A percentile compares a stretch with the other conserved stretches of the same genome.
phyloP scores from a whole-genome alignment of 2,888 invertebrate species.

The Leptura quadrifasciata region DNA sequence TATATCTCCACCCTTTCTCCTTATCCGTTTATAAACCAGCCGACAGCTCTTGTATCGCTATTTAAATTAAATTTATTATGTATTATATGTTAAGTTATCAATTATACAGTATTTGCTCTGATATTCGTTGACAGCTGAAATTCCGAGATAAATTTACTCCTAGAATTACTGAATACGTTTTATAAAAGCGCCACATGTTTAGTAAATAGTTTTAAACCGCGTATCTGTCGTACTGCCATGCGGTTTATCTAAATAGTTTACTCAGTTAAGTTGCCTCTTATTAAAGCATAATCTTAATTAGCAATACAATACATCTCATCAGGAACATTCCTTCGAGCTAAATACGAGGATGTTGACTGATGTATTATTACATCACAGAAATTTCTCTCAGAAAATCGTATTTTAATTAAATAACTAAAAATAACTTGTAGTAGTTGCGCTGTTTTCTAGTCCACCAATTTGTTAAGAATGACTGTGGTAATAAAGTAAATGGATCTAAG shows the following conservation, averaged over 20 bases:
- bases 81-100: constrained; percentile 43
- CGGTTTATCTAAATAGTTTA: constrained; percentile 48
- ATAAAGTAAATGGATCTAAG: neutral
- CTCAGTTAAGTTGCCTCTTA: constrained; percentile 36
- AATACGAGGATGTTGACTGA: constrained; percentile 2
- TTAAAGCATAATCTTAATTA: constrained; percentile 22
- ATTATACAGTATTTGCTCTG: constrained; percentile 41
- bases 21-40: constrained; percentile 22
- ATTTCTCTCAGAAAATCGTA: neutral
- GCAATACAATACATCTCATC: constrained; percentile 4
- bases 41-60: constrained; percentile 46
- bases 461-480: neutral
- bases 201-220: constrained; percentile 41
- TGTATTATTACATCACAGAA: neutral
- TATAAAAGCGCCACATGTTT: constrained; percentile 42
- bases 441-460: neutral
- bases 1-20: constrained; percentile 26
- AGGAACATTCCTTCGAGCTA: neutral
- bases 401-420: neutral
- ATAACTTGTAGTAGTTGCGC: neutral
- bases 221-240: constrained; percentile 37
- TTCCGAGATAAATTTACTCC: constrained; percentile 37
- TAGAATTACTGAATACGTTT: constrained; percentile 15
- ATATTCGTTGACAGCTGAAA: constrained; percentile 40
- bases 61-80: constrained; percentile 48